Percentiles rank a stretch among this genome's conserved stretches.
phyloP scores from a whole-genome alignment of 2,113 vertebrate genomes.

The Gambusia holbrooki region DNA sequence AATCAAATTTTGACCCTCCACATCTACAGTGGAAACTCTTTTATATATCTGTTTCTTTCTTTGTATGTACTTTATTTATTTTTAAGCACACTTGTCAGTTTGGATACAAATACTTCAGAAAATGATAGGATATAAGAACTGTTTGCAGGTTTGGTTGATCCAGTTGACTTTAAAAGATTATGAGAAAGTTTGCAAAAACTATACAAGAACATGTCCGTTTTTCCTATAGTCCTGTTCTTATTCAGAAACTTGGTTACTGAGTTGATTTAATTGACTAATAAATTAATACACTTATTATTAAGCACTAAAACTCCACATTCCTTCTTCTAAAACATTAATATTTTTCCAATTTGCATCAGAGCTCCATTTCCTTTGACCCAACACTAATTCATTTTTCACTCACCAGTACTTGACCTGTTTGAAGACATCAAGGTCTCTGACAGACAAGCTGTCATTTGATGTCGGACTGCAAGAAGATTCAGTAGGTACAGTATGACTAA shows the following conservation, averaged over 20 bases:
- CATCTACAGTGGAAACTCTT: neutral
- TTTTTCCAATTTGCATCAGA: neutral
- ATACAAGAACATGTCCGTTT: neutral
- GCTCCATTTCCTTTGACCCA: constrained; percentile 23
- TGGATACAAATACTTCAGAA: no score
- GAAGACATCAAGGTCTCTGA: constrained; percentile 94
- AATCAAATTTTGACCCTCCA: neutral
- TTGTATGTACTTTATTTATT: neutral
- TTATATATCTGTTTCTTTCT: neutral
- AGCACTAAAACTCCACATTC: neutral
- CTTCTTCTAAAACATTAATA: neutral
- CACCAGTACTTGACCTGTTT: constrained; percentile 94
- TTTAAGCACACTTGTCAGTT: neutral
- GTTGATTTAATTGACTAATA: constrained; percentile 4
- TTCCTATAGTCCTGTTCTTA: neutral
- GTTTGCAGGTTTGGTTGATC: no score
- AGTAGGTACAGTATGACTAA: constrained; percentile 81
- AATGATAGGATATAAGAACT: no score
- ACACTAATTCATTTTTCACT: constrained; percentile 35
- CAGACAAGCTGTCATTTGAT: constrained; percentile 98
- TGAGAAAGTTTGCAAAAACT: no score
- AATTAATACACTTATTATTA: constrained; percentile 13
- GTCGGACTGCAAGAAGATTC: constrained; percentile 93
- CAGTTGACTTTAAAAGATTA: no score
- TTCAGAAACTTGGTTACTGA: neutral